These are phyloP conservation scores for Caracal caracal DNA, from an alignment of 2,113 vertebrate genomes.

Conservation along the genomic window DNA sequence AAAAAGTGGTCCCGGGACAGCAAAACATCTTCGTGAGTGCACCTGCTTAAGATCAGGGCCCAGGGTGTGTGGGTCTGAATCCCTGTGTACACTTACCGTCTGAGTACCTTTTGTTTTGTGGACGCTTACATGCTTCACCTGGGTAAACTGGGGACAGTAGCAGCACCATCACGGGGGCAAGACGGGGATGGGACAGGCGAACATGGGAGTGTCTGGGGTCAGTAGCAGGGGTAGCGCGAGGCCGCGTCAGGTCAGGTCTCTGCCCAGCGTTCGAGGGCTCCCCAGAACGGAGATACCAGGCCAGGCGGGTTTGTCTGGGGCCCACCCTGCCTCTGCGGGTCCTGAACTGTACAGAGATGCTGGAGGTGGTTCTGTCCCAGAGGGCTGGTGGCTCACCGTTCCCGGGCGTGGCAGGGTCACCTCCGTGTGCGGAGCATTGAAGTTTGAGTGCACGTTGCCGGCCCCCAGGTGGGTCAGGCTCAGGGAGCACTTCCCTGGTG, in stretches of 20 bases:
- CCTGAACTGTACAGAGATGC: not conserved
- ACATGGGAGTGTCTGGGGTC: fast-evolving
- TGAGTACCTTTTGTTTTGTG: not conserved
- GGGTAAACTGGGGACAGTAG: fast-evolving
- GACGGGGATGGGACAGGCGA: not conserved
- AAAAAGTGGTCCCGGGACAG: slow-evolving; percentile 99
- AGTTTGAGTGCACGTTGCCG: fast-evolving
- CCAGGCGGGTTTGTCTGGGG: not conserved
- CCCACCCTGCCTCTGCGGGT: not conserved
- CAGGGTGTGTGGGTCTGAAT: not conserved
- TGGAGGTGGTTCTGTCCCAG: not conserved
- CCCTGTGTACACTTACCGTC: not conserved
- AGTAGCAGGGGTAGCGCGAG: fast-evolving
- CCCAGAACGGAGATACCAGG: not conserved
- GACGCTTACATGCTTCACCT: not conserved
- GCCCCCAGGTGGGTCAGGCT: not conserved
- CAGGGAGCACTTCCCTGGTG: not conserved
- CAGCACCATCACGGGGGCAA: fast-evolving
- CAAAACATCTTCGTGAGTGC: slow-evolving; percentile 95
- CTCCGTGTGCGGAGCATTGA: fast-evolving
- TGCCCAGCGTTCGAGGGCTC: no score
- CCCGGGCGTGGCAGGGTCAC: not conserved
- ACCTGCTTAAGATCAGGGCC: no score
- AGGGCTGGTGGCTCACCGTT: not conserved
- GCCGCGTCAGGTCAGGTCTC: not conserved